Conservation (phyloP, 2,797 vertebrate species). For the Enteromius unitaeniatus region DNA sequence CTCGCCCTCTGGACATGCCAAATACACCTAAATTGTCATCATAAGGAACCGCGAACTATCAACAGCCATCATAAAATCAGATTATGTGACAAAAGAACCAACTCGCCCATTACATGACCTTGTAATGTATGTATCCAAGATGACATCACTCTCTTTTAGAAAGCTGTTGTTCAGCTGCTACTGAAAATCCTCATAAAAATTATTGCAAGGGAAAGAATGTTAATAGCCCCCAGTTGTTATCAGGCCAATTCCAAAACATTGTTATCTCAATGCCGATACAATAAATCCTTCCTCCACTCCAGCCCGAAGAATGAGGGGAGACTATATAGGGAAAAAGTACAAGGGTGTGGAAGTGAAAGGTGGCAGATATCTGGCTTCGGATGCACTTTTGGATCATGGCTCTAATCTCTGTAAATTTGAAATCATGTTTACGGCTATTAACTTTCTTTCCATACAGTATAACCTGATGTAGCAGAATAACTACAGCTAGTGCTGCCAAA, state of each 20-base stretch:
- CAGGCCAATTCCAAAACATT: conserved; percentile 62
- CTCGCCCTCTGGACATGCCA: no score
- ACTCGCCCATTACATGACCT: conserved; percentile 33
- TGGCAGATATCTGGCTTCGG: conserved; percentile 48
- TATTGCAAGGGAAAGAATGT: conserved; percentile 62
- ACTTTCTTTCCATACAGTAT: background rate
- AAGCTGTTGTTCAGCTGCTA: conserved; percentile 63
- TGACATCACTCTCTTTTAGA: conserved; percentile 56
- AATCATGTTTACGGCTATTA: conserved; percentile 22
- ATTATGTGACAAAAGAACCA: conserved; percentile 40
- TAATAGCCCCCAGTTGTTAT: conserved; percentile 63
- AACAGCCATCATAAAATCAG: conserved; percentile 11
- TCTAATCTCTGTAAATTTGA: conserved; percentile 26
- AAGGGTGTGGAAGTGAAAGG: conserved; percentile 37
- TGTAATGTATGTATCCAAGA: conserved; percentile 49
- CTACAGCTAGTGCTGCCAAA: no score
- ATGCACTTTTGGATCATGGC: conserved; percentile 25
- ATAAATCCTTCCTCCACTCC: conserved; percentile 59
- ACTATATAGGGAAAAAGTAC: conserved; percentile 20
- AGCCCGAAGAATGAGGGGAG: conserved; percentile 40
- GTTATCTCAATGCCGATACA: conserved; percentile 62
- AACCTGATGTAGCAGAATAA: background rate
- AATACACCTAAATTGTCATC: no score
- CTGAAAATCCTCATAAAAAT: conserved; percentile 66
- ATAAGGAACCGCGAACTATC: background rate